These are phyloP conservation scores for Pocota personata DNA, from an alignment of 2,888 invertebrate genomes.

Conservation along the genomic window DNA sequence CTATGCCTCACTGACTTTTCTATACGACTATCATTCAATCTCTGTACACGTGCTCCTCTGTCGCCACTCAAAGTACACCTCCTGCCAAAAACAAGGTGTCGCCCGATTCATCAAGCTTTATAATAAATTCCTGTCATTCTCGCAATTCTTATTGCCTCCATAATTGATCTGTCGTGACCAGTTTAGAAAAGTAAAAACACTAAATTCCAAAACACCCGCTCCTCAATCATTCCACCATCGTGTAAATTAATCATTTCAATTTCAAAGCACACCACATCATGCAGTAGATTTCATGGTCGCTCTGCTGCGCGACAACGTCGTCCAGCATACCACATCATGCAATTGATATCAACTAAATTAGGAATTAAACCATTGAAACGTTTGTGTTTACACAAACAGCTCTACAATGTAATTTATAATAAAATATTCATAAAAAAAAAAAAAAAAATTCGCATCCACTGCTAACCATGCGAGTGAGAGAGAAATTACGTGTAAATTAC, in stretches of 20 bases:
- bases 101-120: conserved; percentile 55
- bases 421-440: conserved; percentile 45
- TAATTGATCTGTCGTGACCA: conserved; percentile 72
- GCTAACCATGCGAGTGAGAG: neutral
- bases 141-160: conserved; percentile 49
- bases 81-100: conserved; percentile 59
- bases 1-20: too few species aligned
- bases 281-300: conserved; percentile 35
- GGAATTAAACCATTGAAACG: conserved; percentile 64
- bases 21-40: too few species aligned
- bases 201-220: conserved; percentile 58
- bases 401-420: conserved; percentile 58
- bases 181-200: conserved; percentile 25
- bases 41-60: neutral
- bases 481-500: conserved; percentile 68
- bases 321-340: conserved; percentile 34
- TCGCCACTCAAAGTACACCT: neutral
- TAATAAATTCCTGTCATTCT: conserved; percentile 62
- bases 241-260: conserved; percentile 68
- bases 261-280: conserved; percentile 40
- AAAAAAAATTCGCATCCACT: neutral
- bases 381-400: conserved; percentile 65
- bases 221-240: conserved; percentile 33
- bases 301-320: neutral
- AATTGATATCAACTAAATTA: conserved; percentile 63